Evolutionary conservation across 2,888 invertebrate species (phyloP), one percentile per base, ranked within the genome.

Genomic region (Sphaeridia pumilis): DNA sequence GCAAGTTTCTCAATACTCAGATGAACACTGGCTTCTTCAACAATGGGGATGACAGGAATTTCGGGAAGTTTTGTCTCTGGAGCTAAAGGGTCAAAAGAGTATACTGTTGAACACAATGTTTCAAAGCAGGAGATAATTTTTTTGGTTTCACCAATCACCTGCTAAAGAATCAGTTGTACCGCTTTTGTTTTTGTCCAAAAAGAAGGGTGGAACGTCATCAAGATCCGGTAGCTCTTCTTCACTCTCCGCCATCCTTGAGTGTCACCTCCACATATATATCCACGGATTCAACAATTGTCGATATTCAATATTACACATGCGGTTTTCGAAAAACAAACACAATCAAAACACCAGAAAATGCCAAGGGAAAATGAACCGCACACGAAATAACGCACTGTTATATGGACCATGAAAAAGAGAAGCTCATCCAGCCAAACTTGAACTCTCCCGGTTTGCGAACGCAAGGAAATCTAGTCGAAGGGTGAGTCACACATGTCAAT

Each of bases 141-240:
- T n/a, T n/a, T n/a, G n/a, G n/a, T n/a, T n/a, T n/a, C n/a, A n/a
- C n/a, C n/a, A n/a, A n/a, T n/a, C n/a, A n/a, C 31, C 31, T 7
- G 31, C 31, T 31, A 10, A 10, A 7, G 14, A 7, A 14, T 10
- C 31, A 31, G 7, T 31, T 14, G 31, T 14, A 31, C 14, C 14
- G 31, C 31, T 31, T 14, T 7, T 31, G 14, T 14, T 14, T 10
- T 7, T 14, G 10, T 31, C 31, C 7, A 14, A 42, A 42, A 21
- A 21, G 21, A 17, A 42, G 22, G 14, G 17, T 5, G 46, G 46
- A 20, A 48, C 3, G 7, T 36, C 38, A 38, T 48, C 48, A 38
- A 48, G 41, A 21, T 49, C 49, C 17, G 49, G 49, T 24, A 49
- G 24, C 21, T 49, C 49, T 28, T 49, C 49, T n/a, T 49, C 49